phyloP scores from a whole-genome alignment of 2,888 invertebrate species.

The Pristionchus exspectatus region DNA sequence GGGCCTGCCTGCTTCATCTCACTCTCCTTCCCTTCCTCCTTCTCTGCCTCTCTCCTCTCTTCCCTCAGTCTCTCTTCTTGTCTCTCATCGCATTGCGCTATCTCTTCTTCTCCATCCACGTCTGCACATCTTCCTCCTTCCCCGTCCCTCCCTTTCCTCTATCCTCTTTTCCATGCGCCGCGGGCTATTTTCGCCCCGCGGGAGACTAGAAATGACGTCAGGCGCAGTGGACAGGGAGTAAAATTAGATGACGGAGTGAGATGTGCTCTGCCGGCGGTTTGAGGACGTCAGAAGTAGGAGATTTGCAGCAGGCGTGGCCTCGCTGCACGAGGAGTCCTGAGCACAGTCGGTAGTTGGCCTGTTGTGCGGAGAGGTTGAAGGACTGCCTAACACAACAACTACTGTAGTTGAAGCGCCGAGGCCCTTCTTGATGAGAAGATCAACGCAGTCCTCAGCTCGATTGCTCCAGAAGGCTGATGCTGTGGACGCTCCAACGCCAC shows the following conservation, averaged over 20 bases:
- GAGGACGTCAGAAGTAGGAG: not conserved
- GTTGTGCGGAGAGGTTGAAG: not conserved
- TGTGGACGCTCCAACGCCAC: not conserved
- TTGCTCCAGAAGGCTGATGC: not conserved
- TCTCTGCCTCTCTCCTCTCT: slow-evolving; percentile 11
- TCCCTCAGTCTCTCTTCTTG: slow-evolving; percentile 19
- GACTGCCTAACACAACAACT: too few relatives aligned
- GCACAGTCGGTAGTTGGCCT: not conserved
- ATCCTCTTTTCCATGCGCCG: slow-evolving; percentile 27
- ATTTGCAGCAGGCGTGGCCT: not conserved
- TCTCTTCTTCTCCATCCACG: too few relatives aligned
- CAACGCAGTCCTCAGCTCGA: not conserved
- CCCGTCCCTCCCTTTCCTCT: slow-evolving; percentile 23
- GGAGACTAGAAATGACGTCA: not conserved
- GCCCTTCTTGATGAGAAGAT: not conserved
- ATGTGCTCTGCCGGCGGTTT: not conserved
- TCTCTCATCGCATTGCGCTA: too few relatives aligned
- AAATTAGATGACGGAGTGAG: slow-evolving; percentile 10
- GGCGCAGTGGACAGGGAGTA: not conserved
- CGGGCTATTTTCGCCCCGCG: slow-evolving; percentile 43
- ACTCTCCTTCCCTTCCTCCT: not conserved
- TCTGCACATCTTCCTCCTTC: too few relatives aligned
- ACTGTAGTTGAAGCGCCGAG: not conserved
- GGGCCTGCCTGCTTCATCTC: not conserved
- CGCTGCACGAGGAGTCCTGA: not conserved